Percentiles rank a stretch among this genome's conserved stretches.
Conservation (phyloP, 2,113 vertebrate genomes). For the Tricholaema leucomelas region DNA sequence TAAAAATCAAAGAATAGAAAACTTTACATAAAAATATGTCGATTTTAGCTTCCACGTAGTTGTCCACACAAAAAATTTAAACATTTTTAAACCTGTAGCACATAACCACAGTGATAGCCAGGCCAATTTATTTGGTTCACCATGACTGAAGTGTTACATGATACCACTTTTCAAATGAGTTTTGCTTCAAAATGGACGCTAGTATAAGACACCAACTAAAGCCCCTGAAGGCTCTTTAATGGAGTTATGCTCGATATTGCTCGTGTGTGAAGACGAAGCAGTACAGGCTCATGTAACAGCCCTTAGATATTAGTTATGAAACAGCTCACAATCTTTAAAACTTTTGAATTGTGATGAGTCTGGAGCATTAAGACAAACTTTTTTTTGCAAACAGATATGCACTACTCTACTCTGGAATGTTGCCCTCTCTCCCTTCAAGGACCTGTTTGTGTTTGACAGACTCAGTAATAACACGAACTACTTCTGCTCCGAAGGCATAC, state of each 20-base stretch:
- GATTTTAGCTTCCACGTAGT: constrained; percentile 80
- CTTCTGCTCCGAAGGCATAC: constrained; percentile 50
- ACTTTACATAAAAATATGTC: constrained; percentile 97
- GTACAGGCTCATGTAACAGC: constrained; percentile 73
- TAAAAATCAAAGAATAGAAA: constrained; percentile 98
- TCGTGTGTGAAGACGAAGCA: constrained; percentile 72
- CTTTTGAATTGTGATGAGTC: constrained; percentile 59
- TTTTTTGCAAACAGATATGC: constrained; percentile 65
- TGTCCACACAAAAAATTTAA: constrained; percentile 78
- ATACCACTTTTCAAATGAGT: constrained; percentile 55
- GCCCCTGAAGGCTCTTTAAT: constrained; percentile 28
- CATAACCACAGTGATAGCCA: constrained; percentile 75
- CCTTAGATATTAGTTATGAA: constrained; percentile 76
- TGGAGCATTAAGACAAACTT: constrained; percentile 59
- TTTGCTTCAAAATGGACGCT: constrained; percentile 64
- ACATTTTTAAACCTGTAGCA: constrained; percentile 76
- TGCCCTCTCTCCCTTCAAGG: constrained; percentile 54
- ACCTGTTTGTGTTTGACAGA: constrained; percentile 22
- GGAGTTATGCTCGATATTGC: constrained; percentile 76
- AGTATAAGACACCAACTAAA: constrained; percentile 52
- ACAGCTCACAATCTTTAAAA: constrained; percentile 72
- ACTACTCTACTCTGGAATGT: constrained; percentile 67
- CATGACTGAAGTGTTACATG: constrained; percentile 66
- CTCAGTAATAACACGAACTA: constrained; percentile 25
- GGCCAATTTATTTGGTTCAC: constrained; percentile 75